Evolutionary conservation across 2,888 invertebrate species (phyloP).

Genomic region (Eledona agricola): DNA sequence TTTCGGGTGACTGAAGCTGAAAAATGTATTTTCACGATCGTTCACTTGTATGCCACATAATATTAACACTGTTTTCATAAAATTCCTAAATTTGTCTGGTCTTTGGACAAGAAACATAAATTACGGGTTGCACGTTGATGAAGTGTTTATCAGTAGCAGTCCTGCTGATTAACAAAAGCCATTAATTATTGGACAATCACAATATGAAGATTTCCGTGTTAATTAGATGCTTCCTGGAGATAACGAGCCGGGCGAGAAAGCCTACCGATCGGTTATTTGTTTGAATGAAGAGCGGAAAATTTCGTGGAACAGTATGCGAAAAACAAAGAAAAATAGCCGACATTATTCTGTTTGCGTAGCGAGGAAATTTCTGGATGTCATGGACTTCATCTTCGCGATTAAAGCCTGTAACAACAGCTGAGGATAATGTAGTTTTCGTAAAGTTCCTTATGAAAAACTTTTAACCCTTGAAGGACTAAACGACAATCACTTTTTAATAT

Average conservation of each 20-base stretch:
- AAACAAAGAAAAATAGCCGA: conserved; percentile 13
- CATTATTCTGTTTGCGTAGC: conserved; percentile 15
- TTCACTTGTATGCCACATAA: conserved; percentile 11
- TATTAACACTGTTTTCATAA: conserved; percentile 20
- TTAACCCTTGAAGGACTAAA: conserved; percentile 22
- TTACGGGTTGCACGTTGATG: conserved; percentile 9
- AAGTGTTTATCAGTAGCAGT: conserved; percentile 10
- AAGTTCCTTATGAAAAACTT: conserved; percentile 25
- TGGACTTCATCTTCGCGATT: conserved; percentile 15
- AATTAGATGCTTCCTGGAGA: conserved; percentile 15
- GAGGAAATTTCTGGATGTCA: conserved; percentile 10
- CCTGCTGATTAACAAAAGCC: conserved; percentile 13
- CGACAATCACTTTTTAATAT: conserved; percentile 26
- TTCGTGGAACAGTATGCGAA: conserved; percentile 2
- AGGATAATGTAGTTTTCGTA: conserved; percentile 19
- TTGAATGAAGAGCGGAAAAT: background rate
- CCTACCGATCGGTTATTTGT: conserved; percentile 4
- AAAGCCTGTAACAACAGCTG: conserved; percentile 23
- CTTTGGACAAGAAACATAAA: conserved; percentile 16
- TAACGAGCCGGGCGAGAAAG: too few relatives aligned
- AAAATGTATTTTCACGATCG: too few relatives aligned
- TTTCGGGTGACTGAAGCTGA: too few relatives aligned
- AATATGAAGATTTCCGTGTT: conserved; percentile 11
- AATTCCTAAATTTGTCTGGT: conserved; percentile 14
- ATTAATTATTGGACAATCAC: conserved; percentile 16